Base-by-base conservation (phyloP, 2,888 invertebrate genomes). In the Drosophila paracracens region DNA sequence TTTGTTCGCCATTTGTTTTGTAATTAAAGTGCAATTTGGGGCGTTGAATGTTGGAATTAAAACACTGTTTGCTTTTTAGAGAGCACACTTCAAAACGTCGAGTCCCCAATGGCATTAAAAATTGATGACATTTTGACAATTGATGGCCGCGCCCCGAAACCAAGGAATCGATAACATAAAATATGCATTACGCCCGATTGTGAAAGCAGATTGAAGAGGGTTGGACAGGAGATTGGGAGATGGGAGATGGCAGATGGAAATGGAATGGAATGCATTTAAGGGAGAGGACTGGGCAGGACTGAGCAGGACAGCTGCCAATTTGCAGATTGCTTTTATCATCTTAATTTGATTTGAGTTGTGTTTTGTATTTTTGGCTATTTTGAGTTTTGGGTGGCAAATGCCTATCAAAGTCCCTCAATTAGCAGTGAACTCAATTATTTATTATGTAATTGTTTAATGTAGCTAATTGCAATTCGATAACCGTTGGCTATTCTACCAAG, bases 321-420 rank as follows among this genome's bases (percentile, higher is more conserved):
- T 89, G 79, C 84, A 85, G 90, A 88, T 90, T 88, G 84, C 88
- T 83, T 90, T 89, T 90, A 86, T 83, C 89, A 87, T 76, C 88
- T 90, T 89, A 90, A 86, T 86, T 86, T 83, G 82, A 81, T 89
- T 86, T 90, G 84, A 70, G 71, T 74, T 61, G 62, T 86, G 66
- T 83, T 90, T 88, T 90, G 89, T 59, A 61, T 74, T 64, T 53
- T 59, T 50, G 16, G n/a, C 16, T 8, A 27, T 5, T 66, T 4
- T 63, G 35, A 27, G 33, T 52, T 58, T 36, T 18, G 4, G n/a
- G 18, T 21, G 31, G 68, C 38, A 56, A 57, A 50, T 50, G 57
- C 58, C 52, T 29, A 61, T 54, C 61, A 68, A 79, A 61, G 10
- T 29, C 56, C 29, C n/a, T 58, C 61, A 63, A 81, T 82, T 75